Base-by-base conservation (phyloP, 2,113 vertebrate genomes). In the Tichodroma muraria region DNA sequence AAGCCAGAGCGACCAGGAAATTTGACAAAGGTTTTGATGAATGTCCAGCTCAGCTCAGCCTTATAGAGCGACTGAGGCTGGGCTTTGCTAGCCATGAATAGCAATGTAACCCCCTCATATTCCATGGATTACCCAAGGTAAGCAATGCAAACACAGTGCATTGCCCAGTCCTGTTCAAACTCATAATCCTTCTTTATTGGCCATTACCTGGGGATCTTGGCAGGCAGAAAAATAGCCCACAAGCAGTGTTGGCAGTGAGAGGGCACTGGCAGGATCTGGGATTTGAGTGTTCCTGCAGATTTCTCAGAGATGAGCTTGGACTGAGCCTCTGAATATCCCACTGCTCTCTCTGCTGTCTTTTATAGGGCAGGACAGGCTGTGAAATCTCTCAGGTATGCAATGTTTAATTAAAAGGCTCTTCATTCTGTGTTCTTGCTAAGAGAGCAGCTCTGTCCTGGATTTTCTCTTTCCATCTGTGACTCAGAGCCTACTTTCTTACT, bases 21-120 rank as follows among this genome's bases (percentile, higher is more conserved):
- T 33, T 20, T 88, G 72, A 92, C 85, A 94, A 60, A 90, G 68
- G 76, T 77, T 85, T 78, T 94, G 85, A 82, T 95, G 90, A 77
- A 42, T 40, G 68, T 63, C 72, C 38, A 84, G 72, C 53, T 86
- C 71, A 80, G 50, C 50, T 72, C 70, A 91, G 56, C 52, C 27
- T 57, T 44, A 24, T 1, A 73, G 64, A 90, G 22, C 5, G 10
- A 6, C 68, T 38, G 52, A 54, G 64, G 59, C 80, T 83, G 88
- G 60, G 30, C 72, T 78, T 71, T 19, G 19, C 52, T 52, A 21
- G 72, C 54, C 71, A 15, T 33, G 60, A 85, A 69, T n/a, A 54
- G 59, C 66, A 70, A 11, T 73, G 66, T 71, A 81, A 23, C 1
- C 5, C 38, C 38, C 15, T 83, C 24, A 25, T 80, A 44, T 83